A percentile compares a stretch with the other conserved stretches of the same genome.
Conservation (phyloP, 2,888 invertebrate species). For the Aspidapion aeneum region DNA sequence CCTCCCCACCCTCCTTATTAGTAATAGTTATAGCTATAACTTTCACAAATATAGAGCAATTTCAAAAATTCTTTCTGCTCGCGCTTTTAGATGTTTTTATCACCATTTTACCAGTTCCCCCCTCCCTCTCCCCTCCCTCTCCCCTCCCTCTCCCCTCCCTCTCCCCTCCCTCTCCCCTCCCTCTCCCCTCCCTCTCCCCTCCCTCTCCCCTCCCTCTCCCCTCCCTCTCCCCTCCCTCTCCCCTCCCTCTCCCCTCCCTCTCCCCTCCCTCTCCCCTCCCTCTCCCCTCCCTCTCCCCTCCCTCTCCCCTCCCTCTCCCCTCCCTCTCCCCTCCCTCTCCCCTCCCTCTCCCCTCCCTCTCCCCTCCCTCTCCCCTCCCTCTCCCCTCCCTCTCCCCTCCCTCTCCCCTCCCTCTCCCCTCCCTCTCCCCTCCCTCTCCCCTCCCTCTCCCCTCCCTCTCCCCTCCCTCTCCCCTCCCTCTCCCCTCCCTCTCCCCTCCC, state of each 20-base stretch:
- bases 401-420: conserved; percentile 6
- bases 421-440: neutral
- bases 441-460: neutral
- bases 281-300: neutral
- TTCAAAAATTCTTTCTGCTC: no score
- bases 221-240: conserved; percentile 2
- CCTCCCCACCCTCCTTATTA: no score
- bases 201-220: neutral
- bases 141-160: neutral
- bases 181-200: neutral
- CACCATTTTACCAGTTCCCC: no score
- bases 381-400: conserved; percentile 1
- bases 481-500: neutral
- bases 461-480: neutral
- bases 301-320: neutral
- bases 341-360: neutral
- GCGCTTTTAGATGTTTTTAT: no score
- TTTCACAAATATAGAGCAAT: no score
- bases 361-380: neutral
- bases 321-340: neutral
- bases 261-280: neutral
- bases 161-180: neutral
- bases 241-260: neutral
- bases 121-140: conserved; percentile 6
- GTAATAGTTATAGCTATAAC: no score